phyloP scores from a whole-genome alignment of 2,113 vertebrate genomes.

The Osmerus eperlanus region DNA sequence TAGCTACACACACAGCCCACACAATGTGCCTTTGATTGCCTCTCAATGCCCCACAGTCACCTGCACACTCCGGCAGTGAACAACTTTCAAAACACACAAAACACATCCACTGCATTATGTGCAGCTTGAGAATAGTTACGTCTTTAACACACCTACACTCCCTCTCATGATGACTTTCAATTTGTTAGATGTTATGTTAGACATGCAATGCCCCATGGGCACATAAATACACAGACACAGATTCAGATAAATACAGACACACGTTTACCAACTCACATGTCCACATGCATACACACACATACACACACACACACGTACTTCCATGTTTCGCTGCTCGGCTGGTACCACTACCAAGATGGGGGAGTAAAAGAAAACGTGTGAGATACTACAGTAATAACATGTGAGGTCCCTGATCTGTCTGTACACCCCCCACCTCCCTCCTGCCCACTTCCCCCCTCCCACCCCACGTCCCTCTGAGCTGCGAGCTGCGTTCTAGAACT shows the following conservation, averaged over 20 bases:
- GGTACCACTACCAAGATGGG: constrained; percentile 49
- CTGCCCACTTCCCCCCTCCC: too few species aligned
- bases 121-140: too few species aligned
- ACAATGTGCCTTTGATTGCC: neutral
- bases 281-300: constrained; percentile 14
- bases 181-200: too few species aligned
- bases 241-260: neutral
- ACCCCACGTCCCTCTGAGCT: constrained; percentile 45
- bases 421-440: too few species aligned
- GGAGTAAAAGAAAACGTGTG: constrained; percentile 55
- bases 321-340: constrained; percentile 63
- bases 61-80: too few species aligned
- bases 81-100: too few species aligned
- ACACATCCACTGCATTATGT: too few species aligned
- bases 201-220: too few species aligned
- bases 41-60: too few species aligned
- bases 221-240: neutral
- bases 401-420: constrained; percentile 12
- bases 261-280: neutral
- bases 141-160: too few species aligned
- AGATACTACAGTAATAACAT: constrained; percentile 19
- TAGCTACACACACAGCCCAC: too few species aligned
- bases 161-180: neutral
- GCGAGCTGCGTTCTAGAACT: constrained; percentile 67
- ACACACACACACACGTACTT: constrained; percentile 51